These are phyloP conservation scores for Melozone crissalis DNA, from an alignment of 2,113 vertebrate genomes.

Conservation along the genomic window DNA sequence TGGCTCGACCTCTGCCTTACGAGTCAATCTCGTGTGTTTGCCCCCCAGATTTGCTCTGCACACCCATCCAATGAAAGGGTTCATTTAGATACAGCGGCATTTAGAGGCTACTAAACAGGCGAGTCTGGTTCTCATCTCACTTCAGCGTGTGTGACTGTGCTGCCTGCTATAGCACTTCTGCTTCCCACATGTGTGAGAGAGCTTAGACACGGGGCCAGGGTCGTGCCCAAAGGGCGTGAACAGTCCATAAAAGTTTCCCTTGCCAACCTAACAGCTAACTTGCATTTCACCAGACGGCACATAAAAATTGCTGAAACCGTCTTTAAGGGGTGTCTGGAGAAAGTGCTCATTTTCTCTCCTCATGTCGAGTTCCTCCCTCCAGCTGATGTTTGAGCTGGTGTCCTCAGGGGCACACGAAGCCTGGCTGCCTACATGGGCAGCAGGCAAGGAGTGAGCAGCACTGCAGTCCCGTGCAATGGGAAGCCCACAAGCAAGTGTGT, in stretches of 20 bases:
- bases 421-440: not conserved
- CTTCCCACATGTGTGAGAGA: not conserved
- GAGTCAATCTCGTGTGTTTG: not conserved
- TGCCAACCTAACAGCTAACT: not conserved
- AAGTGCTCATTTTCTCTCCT: not conserved
- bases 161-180: not conserved
- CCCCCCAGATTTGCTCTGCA: not conserved
- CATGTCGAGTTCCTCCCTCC: not conserved
- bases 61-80: not conserved
- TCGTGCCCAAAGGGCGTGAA: not conserved
- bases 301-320: not conserved
- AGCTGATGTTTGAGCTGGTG: not conserved
- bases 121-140: not conserved
- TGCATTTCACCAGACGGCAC: not conserved
- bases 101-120: not conserved
- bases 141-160: not conserved
- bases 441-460: accelerated
- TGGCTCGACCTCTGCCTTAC: not conserved
- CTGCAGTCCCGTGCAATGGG: accelerated
- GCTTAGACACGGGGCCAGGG: not conserved
- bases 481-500: not conserved
- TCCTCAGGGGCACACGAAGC: not conserved
- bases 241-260: not conserved
- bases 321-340: not conserved
- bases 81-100: not conserved